Conservation (phyloP, 2,888 invertebrate species). For the Argyresthia albistria region DNA sequence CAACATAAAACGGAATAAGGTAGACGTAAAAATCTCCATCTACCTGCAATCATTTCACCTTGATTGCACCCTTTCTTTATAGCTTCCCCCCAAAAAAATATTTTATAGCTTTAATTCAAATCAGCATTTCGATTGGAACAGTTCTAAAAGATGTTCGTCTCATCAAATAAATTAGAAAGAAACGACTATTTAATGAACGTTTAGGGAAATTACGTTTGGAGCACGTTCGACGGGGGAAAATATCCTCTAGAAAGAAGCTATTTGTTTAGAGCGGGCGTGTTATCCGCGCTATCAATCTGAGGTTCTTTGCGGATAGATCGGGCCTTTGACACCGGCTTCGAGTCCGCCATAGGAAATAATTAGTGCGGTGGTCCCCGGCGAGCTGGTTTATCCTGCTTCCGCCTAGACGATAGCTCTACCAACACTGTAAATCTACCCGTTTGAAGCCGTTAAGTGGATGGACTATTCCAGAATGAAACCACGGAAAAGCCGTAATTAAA, state of each 20-base stretch:
- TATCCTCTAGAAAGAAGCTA: conserved; percentile 3
- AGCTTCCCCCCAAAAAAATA: too few species aligned
- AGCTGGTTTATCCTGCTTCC: too few species aligned
- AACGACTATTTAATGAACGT: conserved; percentile 6
- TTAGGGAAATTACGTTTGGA: neutral
- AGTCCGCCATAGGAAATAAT: neutral
- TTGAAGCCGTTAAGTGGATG: too few species aligned
- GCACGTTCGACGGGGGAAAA: conserved; percentile 1
- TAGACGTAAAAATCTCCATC: too few species aligned
- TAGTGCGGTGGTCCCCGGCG: neutral
- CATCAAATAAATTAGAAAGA: neutral
- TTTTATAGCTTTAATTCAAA: neutral
- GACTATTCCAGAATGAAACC: too few species aligned
- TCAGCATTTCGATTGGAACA: neutral
- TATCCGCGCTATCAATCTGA: conserved; percentile 9
- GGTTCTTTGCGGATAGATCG: neutral
- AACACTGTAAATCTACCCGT: too few species aligned
- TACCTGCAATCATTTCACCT: too few species aligned
- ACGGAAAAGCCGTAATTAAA: too few species aligned
- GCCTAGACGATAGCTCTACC: too few species aligned
- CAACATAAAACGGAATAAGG: too few species aligned
- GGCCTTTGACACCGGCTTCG: neutral
- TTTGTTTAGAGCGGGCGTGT: conserved; percentile 8
- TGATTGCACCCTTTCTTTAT: too few species aligned
- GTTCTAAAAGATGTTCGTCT: neutral